Evolutionary conservation across 1,140 invertebrate genomes (phyloP).

Genomic region (Drosophila grimshawi): DNA sequence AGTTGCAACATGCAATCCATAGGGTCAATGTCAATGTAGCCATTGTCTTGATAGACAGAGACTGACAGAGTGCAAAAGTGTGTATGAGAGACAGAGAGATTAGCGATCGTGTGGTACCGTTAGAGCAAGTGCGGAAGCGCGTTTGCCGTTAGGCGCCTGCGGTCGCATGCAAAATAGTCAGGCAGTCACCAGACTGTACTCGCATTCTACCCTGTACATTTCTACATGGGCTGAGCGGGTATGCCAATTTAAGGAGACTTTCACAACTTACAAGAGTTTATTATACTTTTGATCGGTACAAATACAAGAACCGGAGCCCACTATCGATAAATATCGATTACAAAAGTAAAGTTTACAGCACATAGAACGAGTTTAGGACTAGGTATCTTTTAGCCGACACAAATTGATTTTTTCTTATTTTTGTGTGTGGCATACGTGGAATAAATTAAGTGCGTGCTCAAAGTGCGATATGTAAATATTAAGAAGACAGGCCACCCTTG

Average conservation of each 20-base stretch:
- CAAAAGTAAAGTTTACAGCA: too few relatives aligned
- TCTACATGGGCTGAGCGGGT: background rate
- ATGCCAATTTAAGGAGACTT: too few relatives aligned
- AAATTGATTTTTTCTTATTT: background rate
- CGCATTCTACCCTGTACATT: background rate
- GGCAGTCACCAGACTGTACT: constrained; percentile 27
- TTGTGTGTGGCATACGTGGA: constrained; percentile 63
- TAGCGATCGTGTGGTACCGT: constrained; percentile 41
- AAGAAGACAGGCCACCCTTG: background rate
- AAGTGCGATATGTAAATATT: constrained; percentile 69
- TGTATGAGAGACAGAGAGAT: constrained; percentile 4
- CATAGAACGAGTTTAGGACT: background rate
- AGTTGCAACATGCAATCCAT: constrained; percentile 32
- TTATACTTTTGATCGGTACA: too few relatives aligned
- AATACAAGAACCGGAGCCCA: too few relatives aligned
- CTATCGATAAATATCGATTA: too few relatives aligned
- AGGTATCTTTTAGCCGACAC: background rate
- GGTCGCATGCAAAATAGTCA: constrained; percentile 41
- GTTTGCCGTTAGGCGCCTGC: constrained; percentile 60
- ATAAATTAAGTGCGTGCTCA: constrained; percentile 77
- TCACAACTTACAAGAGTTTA: too few relatives aligned
- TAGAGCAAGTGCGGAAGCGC: constrained; percentile 72
- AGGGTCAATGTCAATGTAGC: constrained; percentile 61
- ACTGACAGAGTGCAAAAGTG: constrained; percentile 12
- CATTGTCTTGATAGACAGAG: background rate